Evolutionary conservation across 2,888 invertebrate species (phyloP).

Genomic region (Aporophyla lueneburgensis): DNA sequence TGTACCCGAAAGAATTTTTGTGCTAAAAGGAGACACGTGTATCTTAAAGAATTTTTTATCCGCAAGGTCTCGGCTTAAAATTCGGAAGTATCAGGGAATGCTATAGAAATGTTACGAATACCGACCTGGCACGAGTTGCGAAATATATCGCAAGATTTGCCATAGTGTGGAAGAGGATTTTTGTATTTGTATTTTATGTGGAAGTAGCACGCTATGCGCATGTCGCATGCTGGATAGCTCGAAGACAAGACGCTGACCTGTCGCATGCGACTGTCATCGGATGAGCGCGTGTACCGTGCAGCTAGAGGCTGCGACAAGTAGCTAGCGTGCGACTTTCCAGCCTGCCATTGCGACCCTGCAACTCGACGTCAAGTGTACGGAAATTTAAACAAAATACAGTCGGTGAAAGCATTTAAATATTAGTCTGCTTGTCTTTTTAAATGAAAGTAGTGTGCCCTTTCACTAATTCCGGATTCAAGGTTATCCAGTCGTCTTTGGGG

Average conservation of each 20-base stretch:
- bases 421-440: neutral
- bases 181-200: neutral
- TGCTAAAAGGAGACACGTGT: neutral
- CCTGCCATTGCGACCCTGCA: neutral
- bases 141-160: neutral
- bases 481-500: too few species aligned
- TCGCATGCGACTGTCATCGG: neutral
- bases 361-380: neutral
- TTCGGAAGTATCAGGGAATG: slow-evolving; percentile 1
- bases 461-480: neutral
- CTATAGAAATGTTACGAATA: neutral
- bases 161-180: neutral
- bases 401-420: neutral
- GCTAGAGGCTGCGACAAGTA: neutral
- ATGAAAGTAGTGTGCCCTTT: neutral
- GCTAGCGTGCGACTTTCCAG: neutral
- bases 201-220: neutral
- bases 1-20: neutral
- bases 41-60: neutral
- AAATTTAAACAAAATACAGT: neutral
- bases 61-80: neutral
- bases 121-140: neutral
- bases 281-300: neutral
- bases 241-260: neutral
- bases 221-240: neutral